Base-by-base conservation (phyloP, 2,888 invertebrate species). In the Venustoraphidia nigricollis region DNA sequence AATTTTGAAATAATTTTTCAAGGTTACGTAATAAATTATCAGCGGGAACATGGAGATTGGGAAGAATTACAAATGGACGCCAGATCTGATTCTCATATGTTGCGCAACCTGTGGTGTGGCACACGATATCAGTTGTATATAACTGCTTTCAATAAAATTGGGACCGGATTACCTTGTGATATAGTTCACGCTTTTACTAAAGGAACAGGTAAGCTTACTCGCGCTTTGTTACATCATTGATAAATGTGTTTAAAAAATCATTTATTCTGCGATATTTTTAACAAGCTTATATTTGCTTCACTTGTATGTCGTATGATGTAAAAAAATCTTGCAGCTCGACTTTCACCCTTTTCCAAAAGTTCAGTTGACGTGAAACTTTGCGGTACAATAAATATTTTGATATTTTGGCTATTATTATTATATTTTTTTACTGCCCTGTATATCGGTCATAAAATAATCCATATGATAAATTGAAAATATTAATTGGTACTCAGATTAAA, bases 11-110 rank as follows among this genome's bases (percentile, higher is more conserved):
- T 27, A 6, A 6, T 62, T 36, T 62, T 65, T 57, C 46, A 62
- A 73, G 90, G 90, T 36, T 91, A 90, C 66, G 87, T 89, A 6
- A 85, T 92, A 52, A 90, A 90, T 70, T 91, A 89, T 66, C 90
- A 90, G 62, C 74, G 88, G 10, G 88, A 90, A 58, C 86, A 85
- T 58, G 91, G 91, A 0, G 91, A 91, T 60, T 91, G 91, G 91
- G 89, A 91, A 63, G 91, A 91, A 64, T 68, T 89, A 51, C 89
- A 89, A 64, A 83, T 91, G 47, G 83, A 87, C 54, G 82, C 88
- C 8, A 81, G 85, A 52, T 81, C 82, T 8, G 83, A 83, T 51
- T 82, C 85, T 49, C 85, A 88, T 62, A 76, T 87, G 52, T 64
- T 91, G 37, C 80, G 83, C 41, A 86, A 87, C 64, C 68, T 92